Evolutionary conservation across 1,140 invertebrate species (phyloP).

Genomic region (Melipona quadrifasciata): DNA sequence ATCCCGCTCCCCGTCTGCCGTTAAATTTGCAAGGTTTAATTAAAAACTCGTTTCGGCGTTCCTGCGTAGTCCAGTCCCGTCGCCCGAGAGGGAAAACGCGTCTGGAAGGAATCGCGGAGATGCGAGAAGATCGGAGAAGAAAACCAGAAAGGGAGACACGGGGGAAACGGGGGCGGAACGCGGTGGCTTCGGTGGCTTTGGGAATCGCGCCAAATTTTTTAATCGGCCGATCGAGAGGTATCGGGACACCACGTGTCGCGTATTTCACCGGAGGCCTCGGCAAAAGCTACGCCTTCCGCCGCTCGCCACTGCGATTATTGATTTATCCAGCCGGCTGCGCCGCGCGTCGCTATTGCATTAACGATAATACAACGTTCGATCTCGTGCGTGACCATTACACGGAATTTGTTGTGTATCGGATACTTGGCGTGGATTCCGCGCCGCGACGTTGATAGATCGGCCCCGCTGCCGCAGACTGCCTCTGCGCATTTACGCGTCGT

Average conservation of each 20-base stretch:
- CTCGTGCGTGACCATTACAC: slow-evolving; percentile 29
- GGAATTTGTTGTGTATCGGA: slow-evolving; percentile 45
- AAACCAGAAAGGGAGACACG: not conserved
- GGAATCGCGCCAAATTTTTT: not conserved
- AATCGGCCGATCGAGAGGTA: not conserved
- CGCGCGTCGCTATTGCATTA: slow-evolving; percentile 23
- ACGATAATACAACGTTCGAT: slow-evolving; percentile 45
- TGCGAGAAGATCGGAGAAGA: too few species aligned
- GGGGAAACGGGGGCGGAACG: not conserved
- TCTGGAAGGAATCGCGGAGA: not conserved
- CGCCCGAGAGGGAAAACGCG: not conserved
- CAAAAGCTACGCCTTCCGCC: not conserved
- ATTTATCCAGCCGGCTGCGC: not conserved
- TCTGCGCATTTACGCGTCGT: not conserved
- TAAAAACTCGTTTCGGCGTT: slow-evolving; percentile 44
- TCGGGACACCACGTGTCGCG: not conserved
- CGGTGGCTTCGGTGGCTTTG: not conserved
- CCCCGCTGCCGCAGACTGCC: too few species aligned
- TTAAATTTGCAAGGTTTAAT: slow-evolving; percentile 51
- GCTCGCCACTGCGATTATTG: slow-evolving; percentile 11
- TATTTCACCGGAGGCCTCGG: too few species aligned
- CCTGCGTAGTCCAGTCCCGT: not conserved
- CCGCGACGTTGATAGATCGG: slow-evolving; percentile 43
- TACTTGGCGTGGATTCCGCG: slow-evolving; percentile 29
- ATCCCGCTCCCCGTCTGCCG: not conserved